Percentiles rank a stretch among this genome's conserved stretches.
Evolutionary conservation across 1,140 invertebrate genomes (phyloP).

Genomic region (Drosophila murphyi): DNA sequence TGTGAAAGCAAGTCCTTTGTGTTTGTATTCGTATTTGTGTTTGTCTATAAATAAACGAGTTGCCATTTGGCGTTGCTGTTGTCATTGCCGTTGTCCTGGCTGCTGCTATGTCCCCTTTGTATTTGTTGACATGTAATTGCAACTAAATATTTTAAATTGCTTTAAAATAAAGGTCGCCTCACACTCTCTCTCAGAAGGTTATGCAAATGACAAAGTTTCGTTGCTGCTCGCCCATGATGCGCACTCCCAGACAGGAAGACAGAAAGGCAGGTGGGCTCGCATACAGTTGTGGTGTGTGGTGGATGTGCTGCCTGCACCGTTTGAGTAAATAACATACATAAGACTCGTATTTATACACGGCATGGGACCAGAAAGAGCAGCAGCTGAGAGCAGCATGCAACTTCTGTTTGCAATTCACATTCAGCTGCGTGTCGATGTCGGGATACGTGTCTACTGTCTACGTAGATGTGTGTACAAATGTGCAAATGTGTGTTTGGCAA

Average conservation of each 20-base stretch:
- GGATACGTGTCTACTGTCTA: constrained; percentile 29
- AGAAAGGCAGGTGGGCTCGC: constrained; percentile 4
- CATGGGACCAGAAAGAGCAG: constrained; percentile 39
- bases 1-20: constrained; percentile 30
- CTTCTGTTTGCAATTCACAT: constrained; percentile 79
- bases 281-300: constrained; percentile 34
- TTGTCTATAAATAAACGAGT: constrained; percentile 69
- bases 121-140: constrained; percentile 82
- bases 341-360: constrained; percentile 81
- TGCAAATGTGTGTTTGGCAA: constrained; percentile 32
- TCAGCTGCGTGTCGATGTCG: constrained; percentile 76
- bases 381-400: constrained; percentile 62
- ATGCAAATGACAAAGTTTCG: constrained; percentile 79
- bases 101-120: constrained; percentile 34
- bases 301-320: constrained; percentile 63
- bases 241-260: constrained; percentile 18
- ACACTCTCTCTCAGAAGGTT: constrained; percentile 56
- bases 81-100: constrained; percentile 37
- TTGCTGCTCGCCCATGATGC: constrained; percentile 38
- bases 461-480: constrained; percentile 13
- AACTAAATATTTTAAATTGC: constrained; percentile 83
- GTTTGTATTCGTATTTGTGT: constrained; percentile 33
- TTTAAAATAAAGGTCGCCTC: constrained; percentile 72
- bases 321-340: constrained; percentile 82
- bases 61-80: constrained; percentile 20